These are phyloP conservation scores for Glaucopsyche alexis DNA, from an alignment of 2,888 invertebrate genomes.

Conservation along the genomic window DNA sequence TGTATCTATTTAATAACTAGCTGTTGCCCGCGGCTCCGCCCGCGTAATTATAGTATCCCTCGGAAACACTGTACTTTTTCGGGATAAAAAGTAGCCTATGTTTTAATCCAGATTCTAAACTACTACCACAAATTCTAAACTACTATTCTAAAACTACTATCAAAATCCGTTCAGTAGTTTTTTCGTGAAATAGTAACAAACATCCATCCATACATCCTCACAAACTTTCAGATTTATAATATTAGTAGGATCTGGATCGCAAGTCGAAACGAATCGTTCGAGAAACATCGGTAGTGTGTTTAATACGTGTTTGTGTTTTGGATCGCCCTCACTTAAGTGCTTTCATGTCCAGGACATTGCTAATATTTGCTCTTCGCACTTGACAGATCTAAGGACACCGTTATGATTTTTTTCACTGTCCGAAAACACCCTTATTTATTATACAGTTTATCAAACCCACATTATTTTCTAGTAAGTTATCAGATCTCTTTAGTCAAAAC, in stretches of 20 bases:
- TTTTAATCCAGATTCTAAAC: no score
- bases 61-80: no score
- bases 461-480: neutral
- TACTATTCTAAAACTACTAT: no score
- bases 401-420: slow-evolving; percentile 9
- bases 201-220: no score
- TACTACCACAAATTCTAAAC: no score
- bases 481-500: neutral
- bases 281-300: slow-evolving; percentile 18
- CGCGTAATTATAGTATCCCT: no score
- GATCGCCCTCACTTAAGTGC: slow-evolving; percentile 42
- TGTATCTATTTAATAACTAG: neutral
- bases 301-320: slow-evolving; percentile 29
- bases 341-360: slow-evolving; percentile 51
- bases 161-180: no score
- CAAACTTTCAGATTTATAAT: no score
- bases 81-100: no score
- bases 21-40: no score
- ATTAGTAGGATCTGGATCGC: slow-evolving; percentile 6
- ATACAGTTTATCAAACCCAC: no score
- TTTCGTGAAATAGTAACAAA: no score
- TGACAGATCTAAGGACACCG: slow-evolving; percentile 38
- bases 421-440: slow-evolving; percentile 5
- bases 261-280: slow-evolving; percentile 20
- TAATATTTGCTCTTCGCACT: slow-evolving; percentile 62